Conservation (phyloP, 2,113 vertebrate genomes). For the Etheostoma spectabile region DNA sequence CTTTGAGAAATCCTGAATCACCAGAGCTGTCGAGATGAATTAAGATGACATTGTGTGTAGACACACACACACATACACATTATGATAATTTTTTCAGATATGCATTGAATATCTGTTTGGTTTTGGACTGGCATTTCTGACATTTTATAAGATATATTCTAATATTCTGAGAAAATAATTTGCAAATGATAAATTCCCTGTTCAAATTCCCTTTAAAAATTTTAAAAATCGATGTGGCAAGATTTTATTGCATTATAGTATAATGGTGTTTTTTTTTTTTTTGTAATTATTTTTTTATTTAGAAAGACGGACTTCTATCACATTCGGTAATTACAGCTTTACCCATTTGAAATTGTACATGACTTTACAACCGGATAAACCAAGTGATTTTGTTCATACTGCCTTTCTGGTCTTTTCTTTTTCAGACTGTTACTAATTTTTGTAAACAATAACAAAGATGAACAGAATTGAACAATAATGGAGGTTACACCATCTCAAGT, state of each 20-base stretch:
- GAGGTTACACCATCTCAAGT: no score
- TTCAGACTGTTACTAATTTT: no score
- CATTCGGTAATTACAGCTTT: no score
- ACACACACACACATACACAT: no score
- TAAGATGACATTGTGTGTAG: neutral
- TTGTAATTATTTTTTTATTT: no score
- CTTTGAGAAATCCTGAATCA: conserved; percentile 15
- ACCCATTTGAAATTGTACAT: no score
- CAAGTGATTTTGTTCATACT: no score
- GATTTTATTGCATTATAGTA: neutral
- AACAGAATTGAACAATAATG: no score
- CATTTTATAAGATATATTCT: neutral
- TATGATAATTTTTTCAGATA: neutral
- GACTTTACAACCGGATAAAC: no score
- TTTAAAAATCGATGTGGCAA: neutral
- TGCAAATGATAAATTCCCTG: neutral
- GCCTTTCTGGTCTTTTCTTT: no score
- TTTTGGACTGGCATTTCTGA: neutral
- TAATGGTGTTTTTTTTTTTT: neutral
- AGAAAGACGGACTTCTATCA: no score
- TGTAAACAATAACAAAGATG: no score
- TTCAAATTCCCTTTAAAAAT: neutral
- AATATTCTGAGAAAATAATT: neutral
- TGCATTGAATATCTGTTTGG: neutral
- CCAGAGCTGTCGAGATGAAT: neutral